Base-by-base conservation (phyloP, 2,113 vertebrate species). In the Speoplatyrhinus poulsoni region DNA sequence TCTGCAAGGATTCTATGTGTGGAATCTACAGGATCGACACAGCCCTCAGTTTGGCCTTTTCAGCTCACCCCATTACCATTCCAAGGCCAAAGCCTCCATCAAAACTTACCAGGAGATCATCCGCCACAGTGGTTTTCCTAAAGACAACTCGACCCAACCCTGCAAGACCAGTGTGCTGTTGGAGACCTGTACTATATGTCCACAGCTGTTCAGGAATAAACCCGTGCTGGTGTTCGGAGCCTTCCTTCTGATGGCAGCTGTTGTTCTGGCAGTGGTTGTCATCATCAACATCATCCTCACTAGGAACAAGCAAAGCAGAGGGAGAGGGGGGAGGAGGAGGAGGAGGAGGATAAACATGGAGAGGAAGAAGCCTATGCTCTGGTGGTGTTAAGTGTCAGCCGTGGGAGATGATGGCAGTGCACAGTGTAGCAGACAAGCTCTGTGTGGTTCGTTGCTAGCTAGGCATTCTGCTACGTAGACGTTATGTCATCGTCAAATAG, bases 1-100 rank as follows among this genome's bases (percentile, higher is more conserved):
- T 81, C 85, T 99, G 59, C 92, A 91, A 80, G 97, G 96, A 50
- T 98, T 98, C 80, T 99, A 95, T 0, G 77, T 95, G 2, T 99
- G 97, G 93, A 96, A 94, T 48, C 82, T 98, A 82, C 94, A 75
- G 91, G 97, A 93, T 86, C 92, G 90, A 76, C 88, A 93, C 0
- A 89, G 84, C 11, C 92, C 94, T 1, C 89, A 92, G 75, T 96
- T 94, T 68, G 96, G 96, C 66, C 94, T 98, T 82, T 98, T 97
- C 84, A 93, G 90, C 56, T 93, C 95, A 0, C 17, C 75, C 5
- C 82, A 91, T 17, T 87, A 89, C 65, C 91, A 94, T 58, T 94
- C 93, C 47, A 94, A 89, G 88, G 91, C 94, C 61, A 99, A 98
- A 72, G 90, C 91, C 13, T 98, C 97, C 0, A 61, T 95, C 3